Conservation (phyloP, 2,888 invertebrate genomes). For the Notocelia uddmanniana region DNA sequence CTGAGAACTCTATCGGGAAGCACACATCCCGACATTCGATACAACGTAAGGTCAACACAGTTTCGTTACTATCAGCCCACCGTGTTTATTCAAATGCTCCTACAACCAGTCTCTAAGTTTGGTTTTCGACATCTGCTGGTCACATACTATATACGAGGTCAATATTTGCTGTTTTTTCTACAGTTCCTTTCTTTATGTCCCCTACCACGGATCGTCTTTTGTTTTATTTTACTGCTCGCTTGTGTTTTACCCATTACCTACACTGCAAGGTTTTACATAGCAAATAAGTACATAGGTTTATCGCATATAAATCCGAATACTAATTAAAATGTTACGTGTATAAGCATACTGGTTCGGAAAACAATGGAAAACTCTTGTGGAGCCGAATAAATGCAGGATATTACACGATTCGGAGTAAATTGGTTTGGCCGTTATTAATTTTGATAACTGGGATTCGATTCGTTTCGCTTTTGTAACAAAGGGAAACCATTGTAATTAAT, state of each 20-base stretch:
- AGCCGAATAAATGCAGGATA: slow-evolving; percentile 78
- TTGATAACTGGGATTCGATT: slow-evolving; percentile 84
- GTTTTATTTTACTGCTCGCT: slow-evolving; percentile 30
- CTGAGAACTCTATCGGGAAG: slow-evolving; percentile 75
- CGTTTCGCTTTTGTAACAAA: slow-evolving; percentile 85
- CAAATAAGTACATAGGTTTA: slow-evolving; percentile 1
- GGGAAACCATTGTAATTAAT: slow-evolving; percentile 84
- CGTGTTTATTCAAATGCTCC: slow-evolving; percentile 84
- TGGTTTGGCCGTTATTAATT: slow-evolving; percentile 84
- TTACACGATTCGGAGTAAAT: slow-evolving; percentile 80
- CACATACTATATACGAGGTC: slow-evolving; percentile 65
- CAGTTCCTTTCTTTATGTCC: slow-evolving; percentile 67
- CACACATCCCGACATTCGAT: slow-evolving; percentile 73
- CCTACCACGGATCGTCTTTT: slow-evolving; percentile 27
- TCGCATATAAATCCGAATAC: slow-evolving; percentile 28
- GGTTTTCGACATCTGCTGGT: slow-evolving; percentile 80
- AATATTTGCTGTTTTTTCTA: slow-evolving; percentile 80
- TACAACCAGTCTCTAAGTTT: slow-evolving; percentile 75
- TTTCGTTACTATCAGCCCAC: slow-evolving; percentile 76
- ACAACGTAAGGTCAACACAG: slow-evolving; percentile 78
- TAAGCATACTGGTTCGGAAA: slow-evolving; percentile 59
- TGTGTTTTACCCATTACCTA: slow-evolving; percentile 3
- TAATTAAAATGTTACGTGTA: slow-evolving; percentile 34
- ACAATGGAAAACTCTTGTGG: slow-evolving; percentile 69
- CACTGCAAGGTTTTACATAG: neutral